phyloP scores from a whole-genome alignment of 2,797 vertebrate genomes.

The Coregonus suidteri region DNA sequence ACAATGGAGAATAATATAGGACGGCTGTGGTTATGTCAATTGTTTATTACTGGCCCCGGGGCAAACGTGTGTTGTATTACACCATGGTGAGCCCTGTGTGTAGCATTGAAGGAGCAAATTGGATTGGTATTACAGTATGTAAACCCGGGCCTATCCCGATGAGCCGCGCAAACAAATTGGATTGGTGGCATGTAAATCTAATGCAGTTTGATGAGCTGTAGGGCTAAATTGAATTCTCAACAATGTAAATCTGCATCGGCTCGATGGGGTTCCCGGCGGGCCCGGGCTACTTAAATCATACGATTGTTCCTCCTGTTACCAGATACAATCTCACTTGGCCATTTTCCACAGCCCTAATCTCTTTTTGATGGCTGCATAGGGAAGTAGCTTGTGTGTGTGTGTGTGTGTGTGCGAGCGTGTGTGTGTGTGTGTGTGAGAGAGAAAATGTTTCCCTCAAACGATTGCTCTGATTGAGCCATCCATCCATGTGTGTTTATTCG shows the following conservation, averaged over 20 bases:
- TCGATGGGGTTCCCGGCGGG: slow-evolving; percentile 74
- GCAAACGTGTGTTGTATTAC: too few relatives aligned
- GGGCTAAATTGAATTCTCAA: slow-evolving; percentile 87
- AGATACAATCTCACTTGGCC: slow-evolving; percentile 72
- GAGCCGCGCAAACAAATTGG: slow-evolving; percentile 85
- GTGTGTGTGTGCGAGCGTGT: slow-evolving; percentile 49
- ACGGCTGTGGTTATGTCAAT: background rate
- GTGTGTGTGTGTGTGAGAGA: too few relatives aligned
- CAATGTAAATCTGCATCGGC: slow-evolving; percentile 85
- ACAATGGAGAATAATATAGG: background rate
- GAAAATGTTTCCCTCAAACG: background rate
- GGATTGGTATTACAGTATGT: slow-evolving; percentile 82
- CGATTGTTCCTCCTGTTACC: slow-evolving; percentile 78
- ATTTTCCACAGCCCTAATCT: slow-evolving; percentile 82
- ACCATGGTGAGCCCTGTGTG: background rate
- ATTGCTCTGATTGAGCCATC: slow-evolving; percentile 66
- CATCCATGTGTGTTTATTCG: slow-evolving; percentile 66
- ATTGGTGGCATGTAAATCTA: slow-evolving; percentile 85
- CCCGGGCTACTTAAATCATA: slow-evolving; percentile 74
- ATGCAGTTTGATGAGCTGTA: slow-evolving; percentile 79
- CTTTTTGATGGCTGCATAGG: slow-evolving; percentile 80
- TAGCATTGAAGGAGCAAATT: slow-evolving; percentile 86
- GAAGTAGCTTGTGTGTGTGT: slow-evolving; percentile 60
- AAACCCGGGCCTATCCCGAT: slow-evolving; percentile 57
- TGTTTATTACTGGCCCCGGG: background rate